Base-by-base conservation (phyloP, 2,113 vertebrate genomes). In the Phrynocephalus versicolor region DNA sequence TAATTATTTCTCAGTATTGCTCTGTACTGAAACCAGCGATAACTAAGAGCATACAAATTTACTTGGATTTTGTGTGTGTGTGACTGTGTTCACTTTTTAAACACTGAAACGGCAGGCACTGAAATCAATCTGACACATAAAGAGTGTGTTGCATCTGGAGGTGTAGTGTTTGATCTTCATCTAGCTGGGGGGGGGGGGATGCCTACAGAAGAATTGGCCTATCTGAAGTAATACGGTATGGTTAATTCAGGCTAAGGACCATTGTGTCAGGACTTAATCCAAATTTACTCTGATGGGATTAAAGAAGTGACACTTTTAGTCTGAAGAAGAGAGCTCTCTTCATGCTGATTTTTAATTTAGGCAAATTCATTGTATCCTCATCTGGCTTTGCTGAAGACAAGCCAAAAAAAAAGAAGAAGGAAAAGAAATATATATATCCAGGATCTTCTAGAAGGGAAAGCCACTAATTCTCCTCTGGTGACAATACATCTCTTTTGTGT, bases 301-400 rank as follows among this genome's bases (percentile, higher is more conserved):
- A 90, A 84, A 13, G 85, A 88, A 83, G 9, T 30, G 74, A 82
- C 62, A 90, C 6, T 7, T 65, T 88, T 74, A 60, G 55, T 82
- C 39, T 3, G 9, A 77, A 64, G 33, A 84, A 84, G 70, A 65
- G 79, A 39, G 1, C 21, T 88, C 84, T 89, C 73, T 55, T 79
- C 82, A 81, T 72, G 45, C 18, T 90, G 86, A 91, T 87, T 93
- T 67, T 90, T 58, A 90, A 84, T 87, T 88, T 79, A 83, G 55
- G 33, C 27, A 30, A 27, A 67, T 67, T 67, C 57, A 30, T 67
- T 88, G 37, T 88, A 70, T 82, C 83, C 19, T 86, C 30, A 35
- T 85, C 10, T 39, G 76, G 12, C 30, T 2, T 15, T 87, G 25
- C 6, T 41, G 30, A 82, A 6, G 45, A 51, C 45, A 45, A 58